Evolutionary conservation across 1,140 invertebrate genomes (phyloP).

Genomic region (Drosophila carrolli): DNA sequence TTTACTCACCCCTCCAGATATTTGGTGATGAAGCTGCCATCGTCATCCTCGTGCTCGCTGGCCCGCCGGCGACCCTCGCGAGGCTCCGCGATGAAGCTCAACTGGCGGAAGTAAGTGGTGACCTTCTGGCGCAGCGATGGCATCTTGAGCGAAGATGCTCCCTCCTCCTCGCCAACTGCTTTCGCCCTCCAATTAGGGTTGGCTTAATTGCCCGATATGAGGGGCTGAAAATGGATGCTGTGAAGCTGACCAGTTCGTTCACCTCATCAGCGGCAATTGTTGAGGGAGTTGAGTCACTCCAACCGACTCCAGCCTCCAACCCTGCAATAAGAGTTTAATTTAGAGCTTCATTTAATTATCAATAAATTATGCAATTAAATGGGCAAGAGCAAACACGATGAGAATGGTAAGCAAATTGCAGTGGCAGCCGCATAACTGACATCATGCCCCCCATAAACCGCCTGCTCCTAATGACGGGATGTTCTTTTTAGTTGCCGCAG

Average conservation of each 20-base stretch:
- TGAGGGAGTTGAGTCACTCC: constrained; percentile 43
- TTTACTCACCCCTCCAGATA: constrained; percentile 89
- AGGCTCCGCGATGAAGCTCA: constrained; percentile 88
- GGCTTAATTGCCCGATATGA: constrained; percentile 52
- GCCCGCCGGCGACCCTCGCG: constrained; percentile 82
- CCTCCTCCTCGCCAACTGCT: constrained; percentile 17
- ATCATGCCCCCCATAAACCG: constrained; percentile 8
- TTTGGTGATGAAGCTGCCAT: constrained; percentile 90
- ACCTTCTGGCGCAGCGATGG: constrained; percentile 90
- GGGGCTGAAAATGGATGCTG: constrained; percentile 22
- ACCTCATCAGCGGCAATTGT: constrained; percentile 68
- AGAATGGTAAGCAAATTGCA: constrained; percentile 39
- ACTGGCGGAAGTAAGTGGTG: constrained; percentile 90
- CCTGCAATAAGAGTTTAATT: constrained; percentile 45
- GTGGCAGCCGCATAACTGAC: constrained; percentile 13
- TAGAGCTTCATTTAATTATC: constrained; percentile 68
- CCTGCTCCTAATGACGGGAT: constrained; percentile 56
- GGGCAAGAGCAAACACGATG: constrained; percentile 24
- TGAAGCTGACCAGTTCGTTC: constrained; percentile 59
- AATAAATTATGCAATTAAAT: constrained; percentile 80
- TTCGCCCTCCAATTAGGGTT: constrained; percentile 46
- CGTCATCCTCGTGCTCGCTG: constrained; percentile 84
- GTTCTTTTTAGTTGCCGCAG: constrained; percentile 52
- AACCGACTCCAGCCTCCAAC: constrained; percentile 24
- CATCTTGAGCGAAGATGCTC: constrained; percentile 85